phyloP scores from a whole-genome alignment of 2,113 vertebrate genomes.

The Seriola rivoliana region DNA sequence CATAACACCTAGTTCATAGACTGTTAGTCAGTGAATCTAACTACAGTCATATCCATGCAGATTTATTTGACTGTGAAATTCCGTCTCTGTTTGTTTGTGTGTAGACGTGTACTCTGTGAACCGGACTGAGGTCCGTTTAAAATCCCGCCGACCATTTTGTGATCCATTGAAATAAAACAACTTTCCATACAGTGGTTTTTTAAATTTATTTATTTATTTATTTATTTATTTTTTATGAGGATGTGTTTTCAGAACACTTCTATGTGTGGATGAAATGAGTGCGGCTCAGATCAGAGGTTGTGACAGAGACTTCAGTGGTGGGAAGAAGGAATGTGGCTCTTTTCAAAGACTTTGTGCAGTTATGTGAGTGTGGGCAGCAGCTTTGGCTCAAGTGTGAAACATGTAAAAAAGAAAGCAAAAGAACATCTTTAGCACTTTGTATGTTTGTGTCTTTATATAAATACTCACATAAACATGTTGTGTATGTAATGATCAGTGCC shows the following conservation, averaged over 20 bases:
- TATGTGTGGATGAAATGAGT: conserved; percentile 10
- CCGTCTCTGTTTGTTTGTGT: not conserved
- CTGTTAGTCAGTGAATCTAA: not conserved
- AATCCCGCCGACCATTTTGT: not conserved
- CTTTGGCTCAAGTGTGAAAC: not conserved
- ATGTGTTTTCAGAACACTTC: conserved; percentile 11
- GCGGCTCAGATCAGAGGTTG: not conserved
- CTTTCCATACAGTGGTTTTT: not conserved
- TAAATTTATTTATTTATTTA: too few species aligned
- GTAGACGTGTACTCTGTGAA: not conserved
- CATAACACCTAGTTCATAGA: not conserved
- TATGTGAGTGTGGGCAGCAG: conserved; percentile 31
- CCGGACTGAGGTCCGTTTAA: not conserved
- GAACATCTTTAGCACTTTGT: too few species aligned
- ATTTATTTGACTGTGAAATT: not conserved
- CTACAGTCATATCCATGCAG: not conserved
- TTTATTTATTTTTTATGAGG: not conserved
- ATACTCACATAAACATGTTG: not conserved
- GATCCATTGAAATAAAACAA: not conserved
- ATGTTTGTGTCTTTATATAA: not conserved
- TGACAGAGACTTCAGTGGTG: conserved; percentile 23
- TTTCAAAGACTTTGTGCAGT: conserved; percentile 14
- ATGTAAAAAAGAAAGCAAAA: not conserved
- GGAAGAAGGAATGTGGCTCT: conserved; percentile 43
- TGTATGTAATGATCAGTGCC: not conserved